Evolutionary conservation across 2,888 invertebrate species (phyloP).

Genomic region (Emesis furor): DNA sequence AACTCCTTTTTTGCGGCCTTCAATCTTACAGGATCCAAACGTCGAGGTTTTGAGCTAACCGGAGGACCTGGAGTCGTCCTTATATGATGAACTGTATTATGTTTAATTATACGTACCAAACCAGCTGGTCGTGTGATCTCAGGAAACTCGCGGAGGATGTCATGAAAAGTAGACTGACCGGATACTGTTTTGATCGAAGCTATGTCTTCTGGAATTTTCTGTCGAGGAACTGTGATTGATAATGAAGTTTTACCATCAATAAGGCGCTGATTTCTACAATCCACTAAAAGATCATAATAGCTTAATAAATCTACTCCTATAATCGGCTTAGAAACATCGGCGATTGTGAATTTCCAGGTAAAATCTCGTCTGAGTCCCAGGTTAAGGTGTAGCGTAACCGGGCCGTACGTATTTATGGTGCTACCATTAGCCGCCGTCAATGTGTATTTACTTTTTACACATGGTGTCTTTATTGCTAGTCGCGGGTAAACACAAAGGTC

Average conservation of each 20-base stretch:
- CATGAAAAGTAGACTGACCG: constrained; percentile 43
- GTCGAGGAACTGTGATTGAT: not conserved
- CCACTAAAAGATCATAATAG: constrained; percentile 77
- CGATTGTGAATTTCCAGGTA: constrained; percentile 78
- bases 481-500: constrained; percentile 71
- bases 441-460: constrained; percentile 65
- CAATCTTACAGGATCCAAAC: constrained; percentile 50
- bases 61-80: constrained; percentile 62
- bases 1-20: constrained; percentile 64
- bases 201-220: constrained; percentile 27
- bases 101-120: constrained; percentile 12
- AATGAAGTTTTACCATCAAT: constrained; percentile 64
- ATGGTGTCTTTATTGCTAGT: constrained; percentile 35
- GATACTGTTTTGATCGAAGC: constrained; percentile 44
- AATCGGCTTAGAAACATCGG: constrained; percentile 79
- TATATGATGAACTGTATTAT: constrained; percentile 55
- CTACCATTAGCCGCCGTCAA: constrained; percentile 78
- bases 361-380: constrained; percentile 69
- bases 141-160: constrained; percentile 46
- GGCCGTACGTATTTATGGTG: constrained; percentile 71
- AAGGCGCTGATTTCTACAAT: constrained; percentile 72
- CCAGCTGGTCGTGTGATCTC: constrained; percentile 50
- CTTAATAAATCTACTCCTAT: constrained; percentile 80
- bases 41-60: constrained; percentile 49
- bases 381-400: constrained; percentile 40